Conservation (phyloP, 2,888 invertebrate genomes). For the Cerceris ruficornis region DNA sequence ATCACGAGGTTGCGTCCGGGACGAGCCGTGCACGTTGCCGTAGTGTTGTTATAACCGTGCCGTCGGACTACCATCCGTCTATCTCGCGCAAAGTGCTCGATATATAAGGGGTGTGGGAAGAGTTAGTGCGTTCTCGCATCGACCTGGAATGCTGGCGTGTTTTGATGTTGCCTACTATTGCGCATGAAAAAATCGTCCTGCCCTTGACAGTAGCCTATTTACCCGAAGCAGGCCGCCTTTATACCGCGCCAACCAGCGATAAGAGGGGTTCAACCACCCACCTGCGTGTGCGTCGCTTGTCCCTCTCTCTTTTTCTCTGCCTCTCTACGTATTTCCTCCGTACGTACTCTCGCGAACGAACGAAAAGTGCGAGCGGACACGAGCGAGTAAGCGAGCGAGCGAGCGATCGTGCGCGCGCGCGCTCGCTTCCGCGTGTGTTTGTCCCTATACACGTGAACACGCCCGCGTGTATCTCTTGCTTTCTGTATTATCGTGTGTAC, state of each 20-base stretch:
- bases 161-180: constrained; percentile 75
- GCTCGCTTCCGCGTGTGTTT: constrained; percentile 38
- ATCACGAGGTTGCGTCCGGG: constrained; percentile 4
- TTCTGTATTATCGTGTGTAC: constrained; percentile 47
- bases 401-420: constrained; percentile 35
- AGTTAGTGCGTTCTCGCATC: constrained; percentile 58
- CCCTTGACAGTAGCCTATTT: constrained; percentile 79
- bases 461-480: constrained; percentile 40
- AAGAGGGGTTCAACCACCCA: constrained; percentile 72
- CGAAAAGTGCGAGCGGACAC: constrained; percentile 27
- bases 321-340: constrained; percentile 58
- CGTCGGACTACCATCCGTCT: constrained; percentile 19
- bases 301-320: constrained; percentile 64
- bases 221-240: constrained; percentile 51
- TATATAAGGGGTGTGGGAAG: constrained; percentile 50
- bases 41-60: constrained; percentile 39
- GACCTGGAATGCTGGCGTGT: constrained; percentile 67
- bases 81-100: constrained; percentile 42
- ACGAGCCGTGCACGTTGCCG: constrained; percentile 39
- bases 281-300: constrained; percentile 61
- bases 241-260: constrained; percentile 62
- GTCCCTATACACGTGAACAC: constrained; percentile 47
- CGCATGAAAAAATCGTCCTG: constrained; percentile 80
- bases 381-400: constrained; percentile 10
- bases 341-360: constrained; percentile 21